These are phyloP conservation scores for Archocentrus centrarchus DNA, from an alignment of 2,113 vertebrate species.

Conservation along the genomic window DNA sequence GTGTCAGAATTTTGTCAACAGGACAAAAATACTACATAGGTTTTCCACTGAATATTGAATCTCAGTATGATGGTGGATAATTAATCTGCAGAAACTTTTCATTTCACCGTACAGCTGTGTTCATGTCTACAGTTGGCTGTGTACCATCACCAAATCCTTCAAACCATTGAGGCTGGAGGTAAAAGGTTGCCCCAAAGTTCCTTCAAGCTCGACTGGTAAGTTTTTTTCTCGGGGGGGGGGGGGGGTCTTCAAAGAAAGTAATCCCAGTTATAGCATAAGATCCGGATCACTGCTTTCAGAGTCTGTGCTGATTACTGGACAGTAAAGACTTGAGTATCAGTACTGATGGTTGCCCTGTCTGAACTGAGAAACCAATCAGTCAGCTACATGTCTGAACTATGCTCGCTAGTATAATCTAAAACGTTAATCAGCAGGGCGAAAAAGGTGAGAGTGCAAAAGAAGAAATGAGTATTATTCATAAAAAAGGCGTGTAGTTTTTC, in stretches of 20 bases:
- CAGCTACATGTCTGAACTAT: neutral
- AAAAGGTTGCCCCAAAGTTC: conserved; percentile 33
- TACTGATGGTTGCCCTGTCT: neutral
- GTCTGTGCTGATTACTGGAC: neutral
- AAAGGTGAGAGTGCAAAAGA: neutral
- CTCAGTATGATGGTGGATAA: neutral
- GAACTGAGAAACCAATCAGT: conserved; percentile 4
- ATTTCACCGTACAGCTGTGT: conserved; percentile 10
- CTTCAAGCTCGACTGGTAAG: conserved; percentile 11
- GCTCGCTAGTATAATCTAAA: neutral
- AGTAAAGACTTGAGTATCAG: neutral
- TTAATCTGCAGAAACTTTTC: conserved; percentile 1
- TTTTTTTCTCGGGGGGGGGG: neutral
- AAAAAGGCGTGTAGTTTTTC: neutral
- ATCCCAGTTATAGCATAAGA: conserved; percentile 7
- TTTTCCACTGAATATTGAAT: neutral
- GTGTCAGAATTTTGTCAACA: neutral
- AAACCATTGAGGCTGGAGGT: neutral
- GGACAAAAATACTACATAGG: neutral
- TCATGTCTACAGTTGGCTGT: conserved; percentile 26
- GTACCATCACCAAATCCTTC: conserved; percentile 32
- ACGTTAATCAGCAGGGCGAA: neutral
- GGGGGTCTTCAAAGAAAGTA: neutral
- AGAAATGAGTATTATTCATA: neutral
- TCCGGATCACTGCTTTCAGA: conserved; percentile 3